Percentiles rank a stretch among this genome's conserved stretches.
These are phyloP conservation scores for Platycheirus rosarum DNA, from an alignment of 2,888 invertebrate genomes.

Conservation along the genomic window DNA sequence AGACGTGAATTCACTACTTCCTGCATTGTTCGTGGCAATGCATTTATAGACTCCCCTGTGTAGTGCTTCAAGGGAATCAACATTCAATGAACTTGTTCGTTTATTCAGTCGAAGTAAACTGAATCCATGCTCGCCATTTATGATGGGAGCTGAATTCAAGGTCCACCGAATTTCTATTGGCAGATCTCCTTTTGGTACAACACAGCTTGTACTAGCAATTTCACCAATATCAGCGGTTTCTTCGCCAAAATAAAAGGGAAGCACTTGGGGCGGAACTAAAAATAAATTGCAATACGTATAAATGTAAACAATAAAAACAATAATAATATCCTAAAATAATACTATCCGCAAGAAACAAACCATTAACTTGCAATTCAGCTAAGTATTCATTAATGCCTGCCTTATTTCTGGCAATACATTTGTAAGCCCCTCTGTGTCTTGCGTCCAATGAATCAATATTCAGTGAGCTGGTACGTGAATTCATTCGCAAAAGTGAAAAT, in stretches of 20 bases:
- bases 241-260: slow-evolving; percentile 78
- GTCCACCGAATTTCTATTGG: slow-evolving; percentile 87
- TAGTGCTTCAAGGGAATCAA: slow-evolving; percentile 83
- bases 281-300: slow-evolving; percentile 44
- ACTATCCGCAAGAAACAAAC: slow-evolving; percentile 81
- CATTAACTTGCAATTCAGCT: slow-evolving; percentile 85
- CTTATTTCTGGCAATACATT: slow-evolving; percentile 88
- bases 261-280: slow-evolving; percentile 78
- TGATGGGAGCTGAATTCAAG: slow-evolving; percentile 83
- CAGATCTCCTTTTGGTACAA: slow-evolving; percentile 85
- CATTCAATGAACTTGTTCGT: slow-evolving; percentile 81
- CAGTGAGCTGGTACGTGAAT: slow-evolving; percentile 82
- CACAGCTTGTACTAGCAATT: slow-evolving; percentile 86
- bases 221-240: slow-evolving; percentile 85
- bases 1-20: slow-evolving; percentile 83
- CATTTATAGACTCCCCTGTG: slow-evolving; percentile 86
- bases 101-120: slow-evolving; percentile 75
- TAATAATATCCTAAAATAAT: slow-evolving; percentile 1
- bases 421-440: slow-evolving; percentile 89
- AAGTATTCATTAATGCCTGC: slow-evolving; percentile 88
- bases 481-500: slow-evolving; percentile 81
- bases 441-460: slow-evolving; percentile 86
- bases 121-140: slow-evolving; percentile 81
- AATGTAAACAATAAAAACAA: slow-evolving; percentile 75
- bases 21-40: slow-evolving; percentile 84